phyloP scores from a whole-genome alignment of 2,797 vertebrate species.

The Gymnoscopelus microlampas region DNA sequence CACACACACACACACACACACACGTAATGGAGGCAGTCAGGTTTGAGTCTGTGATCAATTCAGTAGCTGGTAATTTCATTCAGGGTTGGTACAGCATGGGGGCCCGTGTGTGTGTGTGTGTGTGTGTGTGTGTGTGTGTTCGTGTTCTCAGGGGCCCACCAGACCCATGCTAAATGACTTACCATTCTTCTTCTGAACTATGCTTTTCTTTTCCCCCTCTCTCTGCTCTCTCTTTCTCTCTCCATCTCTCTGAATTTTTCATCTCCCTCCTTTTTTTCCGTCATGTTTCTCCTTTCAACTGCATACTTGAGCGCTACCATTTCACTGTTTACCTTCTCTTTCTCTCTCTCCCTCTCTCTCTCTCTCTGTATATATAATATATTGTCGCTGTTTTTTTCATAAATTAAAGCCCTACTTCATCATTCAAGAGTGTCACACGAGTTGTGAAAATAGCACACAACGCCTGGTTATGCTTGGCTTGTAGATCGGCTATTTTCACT shows the following conservation, averaged over 20 bases:
- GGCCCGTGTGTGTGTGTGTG: not conserved
- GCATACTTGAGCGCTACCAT: not conserved
- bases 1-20: not conserved
- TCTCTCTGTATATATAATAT: not conserved
- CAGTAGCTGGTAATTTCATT: constrained; percentile 17
- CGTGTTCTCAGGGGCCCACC: not conserved
- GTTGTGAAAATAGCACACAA: too few relatives aligned
- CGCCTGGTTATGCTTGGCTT: too few relatives aligned
- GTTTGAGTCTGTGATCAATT: constrained; percentile 17
- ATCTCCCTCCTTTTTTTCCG: too few relatives aligned
- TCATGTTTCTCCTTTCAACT: not conserved
- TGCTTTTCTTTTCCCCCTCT: not conserved
- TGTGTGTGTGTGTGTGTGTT: not conserved
- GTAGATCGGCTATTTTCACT: too few relatives aligned
- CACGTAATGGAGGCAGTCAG: not conserved
- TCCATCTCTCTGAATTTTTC: too few relatives aligned
- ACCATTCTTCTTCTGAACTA: not conserved
- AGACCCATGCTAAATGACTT: constrained; percentile 7
- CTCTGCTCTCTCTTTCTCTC: too few relatives aligned
- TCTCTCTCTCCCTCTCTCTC: not conserved
- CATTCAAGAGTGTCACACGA: too few relatives aligned
- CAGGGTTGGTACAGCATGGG: constrained; percentile 1
- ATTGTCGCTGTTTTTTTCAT: too few relatives aligned
- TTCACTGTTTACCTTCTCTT: not conserved
- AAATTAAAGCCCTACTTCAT: not conserved